phyloP scores from a whole-genome alignment of 2,113 vertebrate species.

The Saguinus midas region DNA sequence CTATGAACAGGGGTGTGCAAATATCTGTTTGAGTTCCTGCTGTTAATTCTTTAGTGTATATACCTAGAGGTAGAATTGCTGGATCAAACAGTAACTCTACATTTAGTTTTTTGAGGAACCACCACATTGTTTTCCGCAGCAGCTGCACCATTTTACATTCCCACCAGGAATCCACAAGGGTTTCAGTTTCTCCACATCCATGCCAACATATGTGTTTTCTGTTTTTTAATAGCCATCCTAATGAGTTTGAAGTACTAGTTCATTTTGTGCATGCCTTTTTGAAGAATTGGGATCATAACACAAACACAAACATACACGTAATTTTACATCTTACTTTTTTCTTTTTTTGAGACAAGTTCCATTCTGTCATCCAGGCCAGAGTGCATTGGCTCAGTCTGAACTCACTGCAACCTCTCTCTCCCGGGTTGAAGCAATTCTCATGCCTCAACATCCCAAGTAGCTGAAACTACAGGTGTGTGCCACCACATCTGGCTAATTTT shows the following conservation, averaged over 20 bases:
- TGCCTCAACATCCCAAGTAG: not conserved
- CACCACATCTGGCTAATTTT: not conserved
- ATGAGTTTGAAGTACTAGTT: not conserved
- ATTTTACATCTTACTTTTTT: not conserved
- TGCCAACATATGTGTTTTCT: not conserved
- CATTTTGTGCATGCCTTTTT: not conserved
- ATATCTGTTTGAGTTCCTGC: not conserved
- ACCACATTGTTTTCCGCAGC: not conserved
- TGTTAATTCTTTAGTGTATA: not conserved
- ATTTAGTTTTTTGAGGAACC: not conserved
- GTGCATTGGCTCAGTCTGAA: not conserved
- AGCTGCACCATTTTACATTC: not conserved
- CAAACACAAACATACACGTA: not conserved
- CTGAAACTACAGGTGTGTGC: not conserved
- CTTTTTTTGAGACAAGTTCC: not conserved
- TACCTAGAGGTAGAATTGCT: not conserved
- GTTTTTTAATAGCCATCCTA: not conserved
- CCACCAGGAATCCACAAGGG: too few relatives aligned
- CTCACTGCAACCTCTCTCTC: not conserved
- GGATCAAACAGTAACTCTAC: not conserved
- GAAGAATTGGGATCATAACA: not conserved
- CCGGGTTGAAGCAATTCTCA: not conserved
- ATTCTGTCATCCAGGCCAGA: not conserved
- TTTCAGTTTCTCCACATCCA: not conserved
- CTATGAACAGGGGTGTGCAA: not conserved